Percentiles rank a stretch among this genome's conserved stretches.
These are phyloP conservation scores for Platycnemis pennipes DNA, from an alignment of 2,888 invertebrate species.

Conservation along the genomic window DNA sequence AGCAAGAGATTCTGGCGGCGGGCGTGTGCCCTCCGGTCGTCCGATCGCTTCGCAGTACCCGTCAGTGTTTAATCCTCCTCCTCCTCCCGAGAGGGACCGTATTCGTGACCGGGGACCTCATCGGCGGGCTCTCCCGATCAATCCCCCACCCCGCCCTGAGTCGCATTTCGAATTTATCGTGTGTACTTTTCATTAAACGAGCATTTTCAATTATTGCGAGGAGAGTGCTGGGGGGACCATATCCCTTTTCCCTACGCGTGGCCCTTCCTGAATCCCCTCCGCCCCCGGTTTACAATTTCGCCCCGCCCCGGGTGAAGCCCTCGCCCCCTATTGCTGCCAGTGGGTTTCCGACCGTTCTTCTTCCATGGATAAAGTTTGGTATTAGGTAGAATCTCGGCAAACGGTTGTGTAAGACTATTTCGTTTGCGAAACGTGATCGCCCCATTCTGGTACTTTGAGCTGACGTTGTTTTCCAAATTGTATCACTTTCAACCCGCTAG, in stretches of 20 bases:
- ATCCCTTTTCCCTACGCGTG: not conserved
- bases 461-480: too few species aligned
- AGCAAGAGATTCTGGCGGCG: not conserved
- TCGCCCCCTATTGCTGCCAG: too few species aligned
- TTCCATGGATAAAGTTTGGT: too few species aligned
- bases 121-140: not conserved
- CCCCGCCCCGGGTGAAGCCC: too few species aligned
- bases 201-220: constrained; percentile 22
- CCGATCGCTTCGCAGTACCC: not conserved
- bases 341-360: too few species aligned
- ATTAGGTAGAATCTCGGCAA: too few species aligned
- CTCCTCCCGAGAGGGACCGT: not conserved
- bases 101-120: not conserved
- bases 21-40: not conserved
- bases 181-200: constrained; percentile 11
- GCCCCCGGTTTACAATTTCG: too few species aligned
- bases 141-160: not conserved
- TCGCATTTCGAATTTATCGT: constrained; percentile 9
- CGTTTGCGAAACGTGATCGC: too few species aligned
- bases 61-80: not conserved
- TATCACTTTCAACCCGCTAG: too few species aligned
- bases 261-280: too few species aligned
- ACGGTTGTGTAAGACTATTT: too few species aligned
- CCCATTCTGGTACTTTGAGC: too few species aligned
- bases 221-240: not conserved